Conservation (phyloP, 2,888 invertebrate genomes). For the Dusona sp. region DNA sequence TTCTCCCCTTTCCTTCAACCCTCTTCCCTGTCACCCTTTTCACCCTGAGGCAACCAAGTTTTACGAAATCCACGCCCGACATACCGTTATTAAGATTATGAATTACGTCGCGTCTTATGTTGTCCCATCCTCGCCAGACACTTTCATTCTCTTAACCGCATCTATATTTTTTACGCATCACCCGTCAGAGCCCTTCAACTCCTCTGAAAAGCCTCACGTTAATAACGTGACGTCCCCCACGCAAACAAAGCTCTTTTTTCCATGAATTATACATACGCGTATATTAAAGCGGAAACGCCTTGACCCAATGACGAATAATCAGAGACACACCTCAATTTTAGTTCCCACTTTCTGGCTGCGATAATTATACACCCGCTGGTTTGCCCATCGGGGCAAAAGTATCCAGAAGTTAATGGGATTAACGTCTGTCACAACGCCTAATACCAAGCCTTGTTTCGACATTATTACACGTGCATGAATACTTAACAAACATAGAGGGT, state of each 20-base stretch:
- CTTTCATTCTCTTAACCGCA: background rate
- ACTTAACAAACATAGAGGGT: background rate
- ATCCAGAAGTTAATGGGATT: background rate
- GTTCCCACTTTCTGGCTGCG: background rate
- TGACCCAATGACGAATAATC: background rate
- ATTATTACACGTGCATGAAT: constrained; percentile 4
- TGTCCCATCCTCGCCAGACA: background rate
- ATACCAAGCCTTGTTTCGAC: background rate
- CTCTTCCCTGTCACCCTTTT: constrained; percentile 11
- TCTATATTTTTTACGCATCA: background rate
- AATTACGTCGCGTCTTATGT: constrained; percentile 27
- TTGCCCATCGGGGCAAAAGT: background rate
- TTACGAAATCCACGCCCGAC: constrained; percentile 22
- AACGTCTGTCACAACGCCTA: background rate
- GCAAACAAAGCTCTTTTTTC: background rate
- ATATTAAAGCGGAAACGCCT: background rate
- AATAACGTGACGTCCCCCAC: background rate
- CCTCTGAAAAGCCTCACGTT: background rate
- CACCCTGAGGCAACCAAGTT: constrained; percentile 11
- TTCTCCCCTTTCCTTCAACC: background rate
- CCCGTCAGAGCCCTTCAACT: background rate
- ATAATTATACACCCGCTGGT: background rate
- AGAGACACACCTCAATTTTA: background rate
- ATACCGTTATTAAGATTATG: constrained; percentile 54
- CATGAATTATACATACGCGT: background rate